Evolutionary conservation across 1,140 invertebrate species (phyloP), one percentile per base, ranked within the genome.

Genomic region (Rhagoletis zephyria): DNA sequence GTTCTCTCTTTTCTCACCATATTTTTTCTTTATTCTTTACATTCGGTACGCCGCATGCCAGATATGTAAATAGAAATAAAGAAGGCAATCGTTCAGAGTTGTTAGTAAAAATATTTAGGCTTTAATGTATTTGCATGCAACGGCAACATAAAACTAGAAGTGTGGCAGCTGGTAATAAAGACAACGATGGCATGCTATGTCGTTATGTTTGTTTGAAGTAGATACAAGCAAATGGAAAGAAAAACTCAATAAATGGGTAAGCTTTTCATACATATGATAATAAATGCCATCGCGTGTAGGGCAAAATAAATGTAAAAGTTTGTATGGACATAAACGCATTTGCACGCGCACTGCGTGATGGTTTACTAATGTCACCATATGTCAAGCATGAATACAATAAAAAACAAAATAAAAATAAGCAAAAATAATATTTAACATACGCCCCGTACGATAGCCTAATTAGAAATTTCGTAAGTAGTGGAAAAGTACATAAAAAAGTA

Each of bases 121-220:
- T 77, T 56, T 30, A 30, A 81, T 81, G n/a, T 9, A 81, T 81
- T 81, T 81, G 48, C 48, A 51, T 81, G 74, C 74, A 81, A 19
- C 56, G 16, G 45, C n/a, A 30, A 9, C 48, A 56, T 81, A 19
- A 81, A 56, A 56, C 5, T 5, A 81, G 48, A 9, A 42, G 74
- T 5, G 74, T 81, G n/a, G 30, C 30, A 3, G 16, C 0, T 40
- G 2, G 48, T 74, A 12, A 74, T 74, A 74, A 48, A 45, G 67
- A 42, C 67, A 14, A n/a, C 16, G 67, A 45, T 74, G 67, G 67
- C 42, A 74, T 16, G 45, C 40, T 70, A 30, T 10, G 42, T 74
- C 45, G 40, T 45, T 45, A 16, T 40, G 67, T 30, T 45, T n/a
- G 40, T 70, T 30, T 70, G 67, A 14, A 70, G 30, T 30, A 70